Conservation (phyloP, 2,888 invertebrate species). For the Athetis lepigone region DNA sequence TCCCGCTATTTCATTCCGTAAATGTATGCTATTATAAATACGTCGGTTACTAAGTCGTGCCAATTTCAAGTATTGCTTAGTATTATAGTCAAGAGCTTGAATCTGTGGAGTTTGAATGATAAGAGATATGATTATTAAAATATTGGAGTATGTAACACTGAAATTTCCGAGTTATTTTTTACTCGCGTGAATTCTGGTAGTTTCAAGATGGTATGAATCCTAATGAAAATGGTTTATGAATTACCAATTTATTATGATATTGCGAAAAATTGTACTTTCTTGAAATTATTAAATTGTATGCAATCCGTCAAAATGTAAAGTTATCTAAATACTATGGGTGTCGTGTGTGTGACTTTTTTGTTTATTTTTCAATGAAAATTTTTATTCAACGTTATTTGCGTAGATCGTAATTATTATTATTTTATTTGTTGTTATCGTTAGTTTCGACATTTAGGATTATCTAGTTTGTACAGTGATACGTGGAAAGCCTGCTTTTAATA, state of each 20-base stretch:
- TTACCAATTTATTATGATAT: too few species aligned
- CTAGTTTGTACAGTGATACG: constrained; percentile 47
- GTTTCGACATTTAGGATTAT: constrained; percentile 52
- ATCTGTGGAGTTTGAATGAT: constrained; percentile 45
- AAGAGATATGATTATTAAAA: constrained; percentile 3
- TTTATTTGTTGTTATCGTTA: constrained; percentile 69
- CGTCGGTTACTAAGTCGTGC: constrained; percentile 31
- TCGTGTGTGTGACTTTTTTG: constrained; percentile 67
- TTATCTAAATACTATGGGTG: constrained; percentile 47
- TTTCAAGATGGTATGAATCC: constrained; percentile 12
- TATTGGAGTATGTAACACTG: constrained; percentile 15
- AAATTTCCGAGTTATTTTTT: constrained; percentile 14
- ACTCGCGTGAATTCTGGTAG: constrained; percentile 11
- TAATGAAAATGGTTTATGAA: neutral
- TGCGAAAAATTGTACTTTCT: constrained; percentile 7
- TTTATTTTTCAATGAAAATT: constrained; percentile 66
- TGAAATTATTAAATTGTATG: constrained; percentile 21
- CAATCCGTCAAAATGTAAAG: constrained; percentile 27
- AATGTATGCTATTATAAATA: neutral
- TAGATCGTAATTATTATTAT: constrained; percentile 63
- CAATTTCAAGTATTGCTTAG: constrained; percentile 59
- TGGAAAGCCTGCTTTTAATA: constrained; percentile 19
- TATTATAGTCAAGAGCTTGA: constrained; percentile 57
- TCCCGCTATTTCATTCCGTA: constrained; percentile 1
- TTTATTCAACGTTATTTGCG: constrained; percentile 74